Conservation (phyloP, 2,888 invertebrate genomes). For the Schizaphis graminum region DNA sequence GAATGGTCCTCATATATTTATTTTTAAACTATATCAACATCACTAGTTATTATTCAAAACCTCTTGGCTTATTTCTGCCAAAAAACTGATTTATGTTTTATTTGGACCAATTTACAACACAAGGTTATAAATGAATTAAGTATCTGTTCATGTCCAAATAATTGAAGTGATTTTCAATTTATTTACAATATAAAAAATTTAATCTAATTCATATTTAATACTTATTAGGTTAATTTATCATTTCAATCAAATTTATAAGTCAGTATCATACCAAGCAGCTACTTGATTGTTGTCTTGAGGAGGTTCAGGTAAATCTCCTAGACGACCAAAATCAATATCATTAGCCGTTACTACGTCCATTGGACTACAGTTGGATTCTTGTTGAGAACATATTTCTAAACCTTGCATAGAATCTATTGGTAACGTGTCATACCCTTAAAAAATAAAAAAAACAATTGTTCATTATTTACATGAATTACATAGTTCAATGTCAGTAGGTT, state of each 20-base stretch:
- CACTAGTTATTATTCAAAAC: not conserved
- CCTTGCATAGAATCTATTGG: slow-evolving; percentile 98
- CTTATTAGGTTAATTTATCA: slow-evolving; percentile 24
- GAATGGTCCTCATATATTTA: not conserved
- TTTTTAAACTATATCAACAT: slow-evolving; percentile 18
- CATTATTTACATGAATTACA: not conserved
- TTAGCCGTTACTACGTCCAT: slow-evolving; percentile 88
- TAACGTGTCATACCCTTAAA: slow-evolving; percentile 94
- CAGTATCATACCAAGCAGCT: slow-evolving; percentile 98
- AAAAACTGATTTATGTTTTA: not conserved
- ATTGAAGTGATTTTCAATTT: slow-evolving; percentile 33
- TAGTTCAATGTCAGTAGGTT: not conserved
- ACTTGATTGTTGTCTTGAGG: slow-evolving; percentile 92
- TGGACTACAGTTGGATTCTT: slow-evolving; percentile 75
- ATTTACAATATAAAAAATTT: slow-evolving; percentile 52
- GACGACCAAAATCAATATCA: slow-evolving; percentile 84
- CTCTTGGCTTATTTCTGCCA: not conserved
- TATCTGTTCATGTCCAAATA: not conserved
- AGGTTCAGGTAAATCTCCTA: slow-evolving; percentile 83
- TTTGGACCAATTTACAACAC: not conserved
- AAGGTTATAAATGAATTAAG: not conserved
- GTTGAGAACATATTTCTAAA: slow-evolving; percentile 84
- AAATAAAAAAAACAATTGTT: not conserved
- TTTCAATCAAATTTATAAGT: slow-evolving; percentile 76
- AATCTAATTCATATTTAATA: slow-evolving; percentile 57